Evolutionary conservation across 2,888 invertebrate genomes (phyloP).

Genomic region (Euzophera pinguis): DNA sequence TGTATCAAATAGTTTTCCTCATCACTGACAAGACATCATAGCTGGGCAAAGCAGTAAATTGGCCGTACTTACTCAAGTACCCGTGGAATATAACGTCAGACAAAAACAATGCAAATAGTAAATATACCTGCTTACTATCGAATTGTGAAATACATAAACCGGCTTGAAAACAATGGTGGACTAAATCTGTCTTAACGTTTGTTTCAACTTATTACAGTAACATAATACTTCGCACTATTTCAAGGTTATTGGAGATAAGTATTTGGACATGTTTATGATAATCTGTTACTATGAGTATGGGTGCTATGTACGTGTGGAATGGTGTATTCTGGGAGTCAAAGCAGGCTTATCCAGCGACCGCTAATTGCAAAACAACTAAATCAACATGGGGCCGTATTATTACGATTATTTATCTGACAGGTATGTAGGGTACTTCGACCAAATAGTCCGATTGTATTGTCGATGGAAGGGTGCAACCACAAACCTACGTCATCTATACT

Average conservation of each 20-base stretch:
- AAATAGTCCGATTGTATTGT: no score
- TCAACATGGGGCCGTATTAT: no score
- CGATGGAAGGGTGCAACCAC: no score
- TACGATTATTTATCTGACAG: no score
- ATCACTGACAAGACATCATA: no score
- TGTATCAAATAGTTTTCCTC: no score
- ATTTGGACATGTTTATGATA: slow-evolving; percentile 8
- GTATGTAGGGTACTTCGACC: no score
- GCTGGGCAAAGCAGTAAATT: no score
- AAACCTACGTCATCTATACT: no score
- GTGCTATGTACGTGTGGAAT: background rate
- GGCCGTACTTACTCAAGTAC: no score
- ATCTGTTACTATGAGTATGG: slow-evolving; percentile 4
- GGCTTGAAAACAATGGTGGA: slow-evolving; percentile 10
- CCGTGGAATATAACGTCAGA: background rate
- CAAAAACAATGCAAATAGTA: background rate
- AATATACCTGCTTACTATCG: background rate
- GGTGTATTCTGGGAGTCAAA: background rate
- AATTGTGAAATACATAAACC: slow-evolving; percentile 1
- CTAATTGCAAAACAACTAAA: no score
- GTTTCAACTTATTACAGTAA: slow-evolving; percentile 3
- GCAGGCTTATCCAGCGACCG: no score
- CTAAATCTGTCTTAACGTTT: slow-evolving; percentile 5
- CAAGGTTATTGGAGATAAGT: slow-evolving; percentile 6
- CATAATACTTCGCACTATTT: background rate